These are phyloP conservation scores for Pogonocichla stellata DNA, from an alignment of 2,113 vertebrate species.

Conservation along the genomic window DNA sequence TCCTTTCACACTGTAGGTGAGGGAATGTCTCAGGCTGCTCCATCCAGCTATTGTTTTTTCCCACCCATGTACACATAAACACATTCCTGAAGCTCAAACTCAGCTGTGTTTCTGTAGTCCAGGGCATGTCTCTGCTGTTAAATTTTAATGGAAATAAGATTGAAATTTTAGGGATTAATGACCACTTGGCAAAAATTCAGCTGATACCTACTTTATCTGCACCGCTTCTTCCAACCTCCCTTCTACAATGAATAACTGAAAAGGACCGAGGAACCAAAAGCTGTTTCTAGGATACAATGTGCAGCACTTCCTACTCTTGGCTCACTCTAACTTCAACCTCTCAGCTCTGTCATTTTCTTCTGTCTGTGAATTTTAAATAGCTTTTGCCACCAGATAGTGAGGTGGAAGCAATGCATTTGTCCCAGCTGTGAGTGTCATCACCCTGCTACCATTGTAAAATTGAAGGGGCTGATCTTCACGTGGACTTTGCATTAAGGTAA, in stretches of 20 bases:
- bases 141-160: constrained; percentile 1
- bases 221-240: constrained; percentile 13
- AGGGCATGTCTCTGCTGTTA: background rate
- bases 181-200: background rate
- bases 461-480: background rate
- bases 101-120: background rate
- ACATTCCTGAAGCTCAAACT: background rate
- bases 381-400: constrained; percentile 1
- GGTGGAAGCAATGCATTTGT: background rate
- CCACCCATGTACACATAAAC: background rate
- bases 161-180: constrained; percentile 14
- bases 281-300: constrained; percentile 68
- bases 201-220: constrained; percentile 12
- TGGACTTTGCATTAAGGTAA: background rate
- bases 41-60: background rate
- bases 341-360: constrained; percentile 51
- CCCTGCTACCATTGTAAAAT: background rate
- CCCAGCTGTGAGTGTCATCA: constrained; percentile 8
- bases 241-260: constrained; percentile 28
- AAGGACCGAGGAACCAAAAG: background rate
- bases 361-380: constrained; percentile 48
- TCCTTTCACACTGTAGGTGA: background rate
- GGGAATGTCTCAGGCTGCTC: background rate
- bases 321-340: constrained; percentile 49
- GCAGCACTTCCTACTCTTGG: constrained; percentile 48